phyloP scores from a whole-genome alignment of 2,113 vertebrate species.

The Cyphomyrus plagiostoma region DNA sequence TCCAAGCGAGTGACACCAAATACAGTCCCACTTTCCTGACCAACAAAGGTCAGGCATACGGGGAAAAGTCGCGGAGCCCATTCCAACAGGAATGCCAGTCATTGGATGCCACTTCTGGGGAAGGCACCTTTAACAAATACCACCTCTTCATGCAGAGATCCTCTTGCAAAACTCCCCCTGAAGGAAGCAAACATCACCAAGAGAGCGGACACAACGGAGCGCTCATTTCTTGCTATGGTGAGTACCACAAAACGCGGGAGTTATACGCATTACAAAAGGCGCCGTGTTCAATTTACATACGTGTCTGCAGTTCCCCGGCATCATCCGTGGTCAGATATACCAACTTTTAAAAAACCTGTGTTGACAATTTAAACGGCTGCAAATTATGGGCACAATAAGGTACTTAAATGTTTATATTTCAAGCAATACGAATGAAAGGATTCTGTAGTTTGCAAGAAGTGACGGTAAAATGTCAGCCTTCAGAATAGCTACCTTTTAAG shows the following conservation, averaged over 20 bases:
- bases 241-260: slow-evolving; percentile 48
- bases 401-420: background rate
- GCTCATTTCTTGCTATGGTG: slow-evolving; percentile 84
- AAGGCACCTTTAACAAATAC: slow-evolving; percentile 86
- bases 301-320: background rate
- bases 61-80: slow-evolving; percentile 74
- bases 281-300: background rate
- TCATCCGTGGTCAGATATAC: background rate
- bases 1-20: slow-evolving; percentile 80
- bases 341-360: background rate
- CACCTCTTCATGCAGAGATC: slow-evolving; percentile 85
- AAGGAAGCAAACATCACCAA: slow-evolving; percentile 76
- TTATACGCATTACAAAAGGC: background rate
- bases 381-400: background rate
- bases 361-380: background rate
- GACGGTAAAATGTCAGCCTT: background rate
- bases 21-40: slow-evolving; percentile 86
- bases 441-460: background rate
- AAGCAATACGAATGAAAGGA: background rate
- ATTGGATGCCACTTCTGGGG: slow-evolving; percentile 68
- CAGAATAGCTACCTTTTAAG: background rate
- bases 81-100: slow-evolving; percentile 83
- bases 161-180: slow-evolving; percentile 82
- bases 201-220: slow-evolving; percentile 78
- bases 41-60: slow-evolving; percentile 90